phyloP scores from a whole-genome alignment of 1,140 invertebrate species.

The Halictus rubicundus region DNA sequence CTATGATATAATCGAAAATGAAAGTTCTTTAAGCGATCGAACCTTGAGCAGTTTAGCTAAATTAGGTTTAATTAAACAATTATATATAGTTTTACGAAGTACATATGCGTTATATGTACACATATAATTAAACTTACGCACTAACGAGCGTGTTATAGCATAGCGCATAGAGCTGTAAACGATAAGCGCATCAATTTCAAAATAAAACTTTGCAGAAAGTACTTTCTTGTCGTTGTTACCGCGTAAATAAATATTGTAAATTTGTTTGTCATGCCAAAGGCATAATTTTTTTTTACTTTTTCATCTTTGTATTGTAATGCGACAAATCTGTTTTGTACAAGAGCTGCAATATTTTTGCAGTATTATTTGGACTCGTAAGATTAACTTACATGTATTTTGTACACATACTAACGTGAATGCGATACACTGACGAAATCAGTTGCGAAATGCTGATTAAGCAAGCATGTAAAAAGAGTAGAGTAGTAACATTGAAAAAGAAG shows the following conservation, averaged over 20 bases:
- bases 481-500: conserved; percentile 39
- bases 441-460: conserved; percentile 64
- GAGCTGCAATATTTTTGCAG: background rate
- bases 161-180: background rate
- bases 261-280: background rate
- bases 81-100: background rate
- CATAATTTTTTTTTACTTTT: background rate
- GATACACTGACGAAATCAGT: conserved; percentile 65
- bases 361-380: conserved; percentile 3
- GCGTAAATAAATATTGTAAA: background rate
- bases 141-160: background rate
- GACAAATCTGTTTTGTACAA: background rate
- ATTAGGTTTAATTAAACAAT: background rate
- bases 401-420: conserved; percentile 27
- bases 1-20: background rate
- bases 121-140: background rate
- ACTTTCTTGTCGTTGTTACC: background rate
- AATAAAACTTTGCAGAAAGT: background rate
- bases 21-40: background rate
- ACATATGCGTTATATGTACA: background rate
- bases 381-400: conserved; percentile 41
- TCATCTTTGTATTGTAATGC: background rate
- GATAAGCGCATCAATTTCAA: background rate
- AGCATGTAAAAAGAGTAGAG: conserved; percentile 44
- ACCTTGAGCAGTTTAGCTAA: background rate